A percentile compares a stretch with the other conserved stretches of the same genome.
Conservation (phyloP, 2,113 vertebrate species). For the Cyrtonyx montezumae region DNA sequence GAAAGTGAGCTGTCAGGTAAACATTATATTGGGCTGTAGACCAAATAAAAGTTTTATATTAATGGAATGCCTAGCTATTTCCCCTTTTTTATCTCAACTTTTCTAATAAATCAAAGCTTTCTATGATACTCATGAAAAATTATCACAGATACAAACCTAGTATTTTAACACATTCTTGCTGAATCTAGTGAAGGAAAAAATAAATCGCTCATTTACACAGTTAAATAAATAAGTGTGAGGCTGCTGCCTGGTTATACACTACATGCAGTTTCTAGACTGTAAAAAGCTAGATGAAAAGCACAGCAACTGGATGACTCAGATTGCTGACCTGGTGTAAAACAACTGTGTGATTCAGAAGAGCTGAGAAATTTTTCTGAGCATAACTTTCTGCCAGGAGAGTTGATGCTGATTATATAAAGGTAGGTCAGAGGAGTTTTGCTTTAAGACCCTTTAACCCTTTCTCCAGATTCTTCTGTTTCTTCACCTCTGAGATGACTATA, state of each 20-base stretch:
- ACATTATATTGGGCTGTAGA: conserved; percentile 25
- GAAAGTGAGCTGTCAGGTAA: neutral
- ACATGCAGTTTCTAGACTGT: neutral
- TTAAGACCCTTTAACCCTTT: neutral
- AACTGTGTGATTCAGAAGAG: neutral
- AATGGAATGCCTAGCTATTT: neutral
- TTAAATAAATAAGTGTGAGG: neutral
- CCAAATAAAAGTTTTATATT: conserved; percentile 5
- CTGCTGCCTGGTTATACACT: neutral
- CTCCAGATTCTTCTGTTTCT: neutral
- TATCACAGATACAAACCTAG: neutral
- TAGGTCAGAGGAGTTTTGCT: neutral
- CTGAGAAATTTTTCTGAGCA: neutral
- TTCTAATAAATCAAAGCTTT: neutral
- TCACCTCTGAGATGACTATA: neutral
- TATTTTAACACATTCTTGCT: neutral
- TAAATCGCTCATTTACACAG: neutral
- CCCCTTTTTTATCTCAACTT: neutral
- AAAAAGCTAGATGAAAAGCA: neutral
- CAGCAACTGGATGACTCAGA: neutral
- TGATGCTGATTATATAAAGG: neutral
- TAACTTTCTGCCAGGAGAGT: neutral
- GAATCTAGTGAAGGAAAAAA: neutral
- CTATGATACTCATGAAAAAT: neutral
- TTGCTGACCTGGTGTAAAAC: neutral